Evolutionary conservation across 2,113 vertebrate genomes (phyloP).

Genomic region (Gallinago jamesoni): DNA sequence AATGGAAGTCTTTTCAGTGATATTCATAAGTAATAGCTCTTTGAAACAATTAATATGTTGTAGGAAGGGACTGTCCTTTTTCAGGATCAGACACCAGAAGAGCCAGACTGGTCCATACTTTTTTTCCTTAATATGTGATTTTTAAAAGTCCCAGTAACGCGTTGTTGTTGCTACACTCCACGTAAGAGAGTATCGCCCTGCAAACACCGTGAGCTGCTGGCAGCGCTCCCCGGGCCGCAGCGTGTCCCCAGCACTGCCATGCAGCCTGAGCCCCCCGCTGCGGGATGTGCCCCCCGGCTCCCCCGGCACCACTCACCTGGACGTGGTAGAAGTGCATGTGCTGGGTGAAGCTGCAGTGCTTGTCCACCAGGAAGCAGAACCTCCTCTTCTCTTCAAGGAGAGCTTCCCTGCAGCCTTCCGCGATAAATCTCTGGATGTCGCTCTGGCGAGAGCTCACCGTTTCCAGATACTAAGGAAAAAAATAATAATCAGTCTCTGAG

Average conservation of each 20-base stretch:
- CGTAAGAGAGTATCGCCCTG: not conserved
- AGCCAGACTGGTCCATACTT: not conserved
- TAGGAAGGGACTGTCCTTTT: not conserved
- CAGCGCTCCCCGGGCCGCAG: no score
- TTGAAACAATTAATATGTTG: not conserved
- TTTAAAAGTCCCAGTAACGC: not conserved
- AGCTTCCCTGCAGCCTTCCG: constrained; percentile 92
- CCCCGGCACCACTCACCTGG: constrained; percentile 75
- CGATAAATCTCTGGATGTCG: constrained; percentile 94
- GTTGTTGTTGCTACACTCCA: not conserved
- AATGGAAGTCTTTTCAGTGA: not conserved
- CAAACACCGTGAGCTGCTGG: not conserved
- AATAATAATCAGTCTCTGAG: not conserved
- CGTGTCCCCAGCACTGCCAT: no score
- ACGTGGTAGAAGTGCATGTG: constrained; percentile 84
- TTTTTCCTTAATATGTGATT: not conserved
- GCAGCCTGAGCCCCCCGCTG: not conserved
- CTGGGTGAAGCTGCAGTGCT: constrained; percentile 90
- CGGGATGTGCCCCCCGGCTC: not conserved
- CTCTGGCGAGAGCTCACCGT: constrained; percentile 87
- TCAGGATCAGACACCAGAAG: not conserved
- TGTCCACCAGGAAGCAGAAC: constrained; percentile 97
- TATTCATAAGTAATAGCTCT: not conserved
- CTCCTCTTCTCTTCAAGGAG: constrained; percentile 94
- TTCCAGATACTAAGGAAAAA: constrained; percentile 82